Evolutionary conservation across 2,113 vertebrate species (phyloP), one percentile per base, ranked within the genome.

Genomic region (Psammodynastes pulverulentus): DNA sequence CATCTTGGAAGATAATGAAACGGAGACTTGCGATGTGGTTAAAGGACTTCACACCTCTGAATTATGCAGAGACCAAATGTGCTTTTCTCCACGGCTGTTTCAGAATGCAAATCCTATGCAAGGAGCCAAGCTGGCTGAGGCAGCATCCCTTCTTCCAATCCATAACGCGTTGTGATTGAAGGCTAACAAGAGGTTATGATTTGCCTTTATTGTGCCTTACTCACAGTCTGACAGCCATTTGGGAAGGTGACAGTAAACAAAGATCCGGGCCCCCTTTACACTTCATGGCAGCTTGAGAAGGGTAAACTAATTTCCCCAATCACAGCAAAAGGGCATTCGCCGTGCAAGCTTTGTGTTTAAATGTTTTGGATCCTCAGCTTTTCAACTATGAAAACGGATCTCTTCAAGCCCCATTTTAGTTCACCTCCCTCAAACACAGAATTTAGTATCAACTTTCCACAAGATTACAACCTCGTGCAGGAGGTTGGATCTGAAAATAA

Each of bases 1-100:
- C 94, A 94, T 92, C 95, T 96, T 95, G 92, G 92, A 90, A 95
- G 91, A 93, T 97, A 97, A 96, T 96, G 95, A 97, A 97, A 96
- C 92, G 84, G 94, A 95, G 93, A 91, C 92, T 92, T 90, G 89
- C 67, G 88, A 95, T 90, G 90, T 92, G 95, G 53, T 95, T 95
- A 95, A 94, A 94, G 90, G 93, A 94, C 93, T 95, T 95, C 92
- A 94, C 91, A 94, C 92, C 53, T 94, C 94, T 93, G 95, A 95
- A 94, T 96, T 96, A 95, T 95, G 92, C 94, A 92, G 97, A 96
- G 95, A 94, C 87, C 58, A 92, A 96, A 93, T 96, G 94, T 85
- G 93, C 89, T 91, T 95, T 85, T 88, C 92, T 92, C 87, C 91
- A 92, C 84, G 95, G 90, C 94, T 89, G 89, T 86, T 95, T 94